Base-by-base conservation (phyloP, 2,113 vertebrate species). In the Xenopus laevis region DNA sequence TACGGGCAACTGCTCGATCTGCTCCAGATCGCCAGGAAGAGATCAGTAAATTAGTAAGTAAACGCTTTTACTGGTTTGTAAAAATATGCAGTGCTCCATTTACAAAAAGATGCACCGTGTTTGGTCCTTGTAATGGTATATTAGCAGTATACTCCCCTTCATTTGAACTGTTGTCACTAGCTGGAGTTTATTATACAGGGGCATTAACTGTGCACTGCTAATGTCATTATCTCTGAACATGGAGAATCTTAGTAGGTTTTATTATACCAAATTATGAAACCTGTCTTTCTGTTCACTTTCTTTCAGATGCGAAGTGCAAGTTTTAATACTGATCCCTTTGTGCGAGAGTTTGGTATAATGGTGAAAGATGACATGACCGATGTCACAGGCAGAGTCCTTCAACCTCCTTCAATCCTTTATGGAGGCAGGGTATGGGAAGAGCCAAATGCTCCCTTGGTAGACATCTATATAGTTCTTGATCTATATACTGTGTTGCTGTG, bases 351-450 rank as follows among this genome's bases (percentile, higher is more conserved):
- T 65, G 96, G 96, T 40, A 96, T 99, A 53, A 93, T 97, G 93
- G 97, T 99, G 78, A 94, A 95, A 79, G 97, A 98, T 1, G 96
- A 99, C 81, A 99, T 99, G 97, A 98, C 97, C 0, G 97, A 99
- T 47, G 97, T 99, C 79, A 98, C 96, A 0, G 97, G 97, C 20
- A 91, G 97, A 30, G 97, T 99, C 78, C 90, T 99, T 0, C 96
- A 98, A 82, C 96, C 97, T 11, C 97, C 97, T 63, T 98, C 96
- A 0, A 98, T 99, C 83, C 95, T 98, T 64, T 99, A 99, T 0
- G 97, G 96, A 80, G 97, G 97, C 89, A 89, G 97, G 94, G 97
- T 99, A 93, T 1, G 95, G 87, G 44, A 73, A 7, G 73, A 75
- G 57, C 74, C 74, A 70, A 70, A 70, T 69, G 74, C 74, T 76